phyloP scores from a whole-genome alignment of 2,113 vertebrate genomes.

The Oceanodroma tethys region DNA sequence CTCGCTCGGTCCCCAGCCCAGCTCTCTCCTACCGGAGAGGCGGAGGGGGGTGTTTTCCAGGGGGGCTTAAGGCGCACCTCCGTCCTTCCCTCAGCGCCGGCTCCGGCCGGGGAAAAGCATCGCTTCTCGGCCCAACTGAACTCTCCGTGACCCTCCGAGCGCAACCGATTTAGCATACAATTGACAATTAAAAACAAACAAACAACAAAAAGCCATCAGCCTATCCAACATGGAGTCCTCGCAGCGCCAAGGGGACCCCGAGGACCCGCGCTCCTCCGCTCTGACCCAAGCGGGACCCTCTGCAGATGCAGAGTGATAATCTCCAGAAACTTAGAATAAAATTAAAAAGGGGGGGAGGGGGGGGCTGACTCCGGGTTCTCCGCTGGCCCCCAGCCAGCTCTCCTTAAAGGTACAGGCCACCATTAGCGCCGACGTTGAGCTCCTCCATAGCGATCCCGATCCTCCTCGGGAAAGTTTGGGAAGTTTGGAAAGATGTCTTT shows the following conservation, averaged over 20 bases:
- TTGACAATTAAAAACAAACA: slow-evolving; percentile 80
- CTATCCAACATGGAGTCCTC: slow-evolving; percentile 60
- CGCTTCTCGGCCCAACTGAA: slow-evolving; percentile 66
- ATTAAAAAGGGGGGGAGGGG: not conserved
- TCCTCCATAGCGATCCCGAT: slow-evolving; percentile 18
- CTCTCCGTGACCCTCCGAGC: slow-evolving; percentile 72
- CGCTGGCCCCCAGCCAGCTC: slow-evolving; percentile 67
- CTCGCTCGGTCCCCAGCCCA: not conserved
- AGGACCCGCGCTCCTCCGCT: not conserved
- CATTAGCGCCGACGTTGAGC: not conserved
- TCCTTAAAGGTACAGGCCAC: slow-evolving; percentile 74
- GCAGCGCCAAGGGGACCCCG: slow-evolving; percentile 39
- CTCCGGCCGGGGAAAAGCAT: not conserved
- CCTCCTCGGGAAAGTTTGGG: not conserved
- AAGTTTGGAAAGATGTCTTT: slow-evolving; percentile 43
- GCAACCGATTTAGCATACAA: slow-evolving; percentile 73
- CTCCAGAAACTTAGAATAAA: slow-evolving; percentile 59
- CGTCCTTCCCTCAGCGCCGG: not conserved
- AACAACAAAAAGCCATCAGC: slow-evolving; percentile 67
- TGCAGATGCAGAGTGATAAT: slow-evolving; percentile 58
- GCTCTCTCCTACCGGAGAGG: not conserved
- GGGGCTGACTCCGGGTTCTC: slow-evolving; percentile 28
- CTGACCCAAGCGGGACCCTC: slow-evolving; percentile 23
- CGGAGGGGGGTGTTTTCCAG: not conserved
- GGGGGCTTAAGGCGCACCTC: not conserved